A percentile compares a stretch with the other conserved stretches of the same genome.
Evolutionary conservation across 1,140 invertebrate species (phyloP).

Genomic region (Homarus americanus): DNA sequence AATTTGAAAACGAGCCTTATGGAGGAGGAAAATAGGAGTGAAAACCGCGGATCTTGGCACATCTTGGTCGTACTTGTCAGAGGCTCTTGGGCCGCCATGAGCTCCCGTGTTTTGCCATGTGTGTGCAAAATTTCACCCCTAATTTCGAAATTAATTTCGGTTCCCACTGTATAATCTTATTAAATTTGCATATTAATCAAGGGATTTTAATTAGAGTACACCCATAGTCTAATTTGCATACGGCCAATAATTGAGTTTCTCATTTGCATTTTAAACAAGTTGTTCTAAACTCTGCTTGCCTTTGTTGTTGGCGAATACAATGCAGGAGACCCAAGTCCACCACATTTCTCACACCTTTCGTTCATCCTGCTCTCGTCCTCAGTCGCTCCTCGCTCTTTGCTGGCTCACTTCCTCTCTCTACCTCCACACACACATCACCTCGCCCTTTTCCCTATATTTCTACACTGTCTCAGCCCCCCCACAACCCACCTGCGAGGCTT

Average conservation of each 20-base stretch:
- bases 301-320: constrained; percentile 73
- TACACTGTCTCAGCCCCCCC: neutral
- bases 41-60: constrained; percentile 39
- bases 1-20: constrained; percentile 25
- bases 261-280: constrained; percentile 76
- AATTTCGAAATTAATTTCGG: constrained; percentile 76
- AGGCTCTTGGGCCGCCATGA: constrained; percentile 48
- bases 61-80: constrained; percentile 33
- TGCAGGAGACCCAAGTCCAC: constrained; percentile 61
- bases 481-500: neutral
- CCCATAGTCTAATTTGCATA: constrained; percentile 75
- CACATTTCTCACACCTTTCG: constrained; percentile 71
- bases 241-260: constrained; percentile 75
- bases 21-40: neutral
- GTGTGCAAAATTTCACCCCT: constrained; percentile 74
- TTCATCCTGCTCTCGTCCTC: constrained; percentile 54
- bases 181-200: constrained; percentile 76
- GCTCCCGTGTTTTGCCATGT: constrained; percentile 66
- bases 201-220: constrained; percentile 76
- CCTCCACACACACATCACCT: neutral
- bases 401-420: neutral
- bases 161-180: constrained; percentile 75
- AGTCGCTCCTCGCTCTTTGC: constrained; percentile 20
- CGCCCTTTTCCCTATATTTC: neutral
- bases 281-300: constrained; percentile 74